phyloP scores from a whole-genome alignment of 1,140 invertebrate species.

The Ganaspis sp. region DNA sequence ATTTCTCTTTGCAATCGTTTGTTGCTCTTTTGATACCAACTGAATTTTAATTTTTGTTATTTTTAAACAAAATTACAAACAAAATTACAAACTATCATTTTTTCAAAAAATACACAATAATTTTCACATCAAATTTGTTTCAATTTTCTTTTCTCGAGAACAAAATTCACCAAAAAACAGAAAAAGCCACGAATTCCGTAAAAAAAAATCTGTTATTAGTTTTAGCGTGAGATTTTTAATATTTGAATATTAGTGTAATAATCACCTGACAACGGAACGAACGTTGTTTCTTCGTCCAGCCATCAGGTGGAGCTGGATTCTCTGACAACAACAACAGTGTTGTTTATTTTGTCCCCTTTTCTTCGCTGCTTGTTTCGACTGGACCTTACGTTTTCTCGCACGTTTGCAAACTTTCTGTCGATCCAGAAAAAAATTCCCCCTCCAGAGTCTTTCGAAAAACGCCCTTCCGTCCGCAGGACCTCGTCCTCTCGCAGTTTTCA shows the following conservation, averaged over 20 bases:
- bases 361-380: conserved; percentile 49
- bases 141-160: too few species aligned
- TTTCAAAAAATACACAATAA: too few species aligned
- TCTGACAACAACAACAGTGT: conserved; percentile 72
- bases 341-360: conserved; percentile 57
- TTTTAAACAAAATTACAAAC: too few species aligned
- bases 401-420: conserved; percentile 67
- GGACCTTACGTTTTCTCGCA: conserved; percentile 66
- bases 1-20: too few species aligned
- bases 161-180: neutral
- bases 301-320: conserved; percentile 71
- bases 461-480: conserved; percentile 71
- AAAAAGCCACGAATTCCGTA: too few species aligned
- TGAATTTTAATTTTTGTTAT: too few species aligned
- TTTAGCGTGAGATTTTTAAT: neutral
- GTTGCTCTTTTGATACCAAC: too few species aligned
- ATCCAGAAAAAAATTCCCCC: conserved; percentile 70
- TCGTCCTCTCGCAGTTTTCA: conserved; percentile 68
- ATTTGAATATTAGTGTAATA: conserved; percentile 27
- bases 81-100: too few species aligned
- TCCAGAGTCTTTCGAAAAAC: conserved; percentile 71
- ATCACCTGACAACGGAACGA: conserved; percentile 73
- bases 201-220: too few species aligned
- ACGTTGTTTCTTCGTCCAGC: conserved; percentile 67
- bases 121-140: too few species aligned